phyloP scores from a whole-genome alignment of 2,888 invertebrate species.

The Caenorhabditis angaria region DNA sequence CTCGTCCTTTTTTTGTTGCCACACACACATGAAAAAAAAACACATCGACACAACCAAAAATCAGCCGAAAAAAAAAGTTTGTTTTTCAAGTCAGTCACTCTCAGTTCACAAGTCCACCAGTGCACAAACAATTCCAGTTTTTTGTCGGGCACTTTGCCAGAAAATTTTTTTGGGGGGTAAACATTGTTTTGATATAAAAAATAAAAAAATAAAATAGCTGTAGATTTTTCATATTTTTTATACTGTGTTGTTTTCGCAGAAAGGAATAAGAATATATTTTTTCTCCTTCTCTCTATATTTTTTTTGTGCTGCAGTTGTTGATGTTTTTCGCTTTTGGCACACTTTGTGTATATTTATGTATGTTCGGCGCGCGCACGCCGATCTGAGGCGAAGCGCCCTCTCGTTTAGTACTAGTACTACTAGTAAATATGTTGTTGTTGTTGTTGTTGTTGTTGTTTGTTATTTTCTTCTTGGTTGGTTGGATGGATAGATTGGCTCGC shows the following conservation, averaged over 20 bases:
- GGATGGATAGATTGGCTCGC: background rate
- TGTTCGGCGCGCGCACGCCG: background rate
- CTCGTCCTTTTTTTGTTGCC: too few species aligned
- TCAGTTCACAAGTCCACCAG: background rate
- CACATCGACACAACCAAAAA: background rate
- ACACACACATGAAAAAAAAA: slow-evolving; percentile 1
- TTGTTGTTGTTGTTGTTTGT: slow-evolving; percentile 33
- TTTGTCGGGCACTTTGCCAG: background rate
- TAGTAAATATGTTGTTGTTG: slow-evolving; percentile 1
- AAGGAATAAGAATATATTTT: slow-evolving; percentile 7
- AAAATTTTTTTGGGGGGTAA: background rate
- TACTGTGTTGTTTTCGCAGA: background rate
- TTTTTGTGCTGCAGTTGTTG: slow-evolving; percentile 35
- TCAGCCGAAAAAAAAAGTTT: background rate
- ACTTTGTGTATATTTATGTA: slow-evolving; percentile 15
- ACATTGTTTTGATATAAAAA: too few species aligned
- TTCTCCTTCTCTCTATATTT: slow-evolving; percentile 11
- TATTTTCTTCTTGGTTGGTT: too few species aligned
- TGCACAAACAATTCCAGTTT: background rate
- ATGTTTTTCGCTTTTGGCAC: slow-evolving; percentile 50
- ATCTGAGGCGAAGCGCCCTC: background rate
- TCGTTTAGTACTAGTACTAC: slow-evolving; percentile 4
- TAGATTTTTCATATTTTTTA: too few species aligned
- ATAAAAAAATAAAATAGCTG: too few species aligned
- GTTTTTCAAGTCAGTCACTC: background rate